phyloP scores from a whole-genome alignment of 2,888 invertebrate genomes.

The Nesidiocoris tenuis region DNA sequence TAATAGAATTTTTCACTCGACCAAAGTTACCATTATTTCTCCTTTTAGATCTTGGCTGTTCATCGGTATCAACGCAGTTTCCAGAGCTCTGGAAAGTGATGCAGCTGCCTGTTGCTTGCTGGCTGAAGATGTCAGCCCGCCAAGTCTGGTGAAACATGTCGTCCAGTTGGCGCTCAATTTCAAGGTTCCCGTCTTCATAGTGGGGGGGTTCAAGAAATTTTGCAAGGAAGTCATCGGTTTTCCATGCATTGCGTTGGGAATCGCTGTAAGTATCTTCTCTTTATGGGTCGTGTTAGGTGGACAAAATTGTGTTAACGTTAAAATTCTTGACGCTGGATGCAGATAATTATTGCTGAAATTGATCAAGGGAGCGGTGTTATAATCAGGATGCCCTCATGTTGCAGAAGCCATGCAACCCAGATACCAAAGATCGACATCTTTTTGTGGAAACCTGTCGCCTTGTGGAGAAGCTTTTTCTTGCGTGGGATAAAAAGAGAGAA shows the following conservation, averaged over 20 bases:
- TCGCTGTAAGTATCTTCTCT: constrained; percentile 53
- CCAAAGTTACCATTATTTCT: too few species aligned
- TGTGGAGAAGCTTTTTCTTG: neutral
- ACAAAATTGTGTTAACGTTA: constrained; percentile 40
- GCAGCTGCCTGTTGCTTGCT: constrained; percentile 56
- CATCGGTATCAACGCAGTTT: constrained; percentile 57
- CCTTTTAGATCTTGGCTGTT: constrained; percentile 52
- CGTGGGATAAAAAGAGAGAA: neutral
- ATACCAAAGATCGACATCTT: neutral
- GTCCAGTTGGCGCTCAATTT: constrained; percentile 54
- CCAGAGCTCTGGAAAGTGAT: constrained; percentile 49
- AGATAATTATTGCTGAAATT: too few species aligned
- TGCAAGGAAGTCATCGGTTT: constrained; percentile 56
- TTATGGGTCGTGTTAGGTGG: too few species aligned
- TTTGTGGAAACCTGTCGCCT: constrained; percentile 10
- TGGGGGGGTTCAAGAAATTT: constrained; percentile 55
- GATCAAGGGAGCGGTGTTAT: too few species aligned
- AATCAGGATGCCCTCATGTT: too few species aligned
- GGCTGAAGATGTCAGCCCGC: constrained; percentile 56
- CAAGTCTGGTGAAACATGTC: constrained; percentile 56
- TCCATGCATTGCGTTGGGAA: constrained; percentile 56
- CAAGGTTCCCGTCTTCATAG: constrained; percentile 56
- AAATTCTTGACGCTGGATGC: constrained; percentile 44
- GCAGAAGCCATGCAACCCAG: constrained; percentile 9
- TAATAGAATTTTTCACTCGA: too few species aligned